A percentile compares a stretch with the other conserved stretches of the same genome.
phyloP scores from a whole-genome alignment of 1,140 invertebrate species.

The Papilio xuthus region DNA sequence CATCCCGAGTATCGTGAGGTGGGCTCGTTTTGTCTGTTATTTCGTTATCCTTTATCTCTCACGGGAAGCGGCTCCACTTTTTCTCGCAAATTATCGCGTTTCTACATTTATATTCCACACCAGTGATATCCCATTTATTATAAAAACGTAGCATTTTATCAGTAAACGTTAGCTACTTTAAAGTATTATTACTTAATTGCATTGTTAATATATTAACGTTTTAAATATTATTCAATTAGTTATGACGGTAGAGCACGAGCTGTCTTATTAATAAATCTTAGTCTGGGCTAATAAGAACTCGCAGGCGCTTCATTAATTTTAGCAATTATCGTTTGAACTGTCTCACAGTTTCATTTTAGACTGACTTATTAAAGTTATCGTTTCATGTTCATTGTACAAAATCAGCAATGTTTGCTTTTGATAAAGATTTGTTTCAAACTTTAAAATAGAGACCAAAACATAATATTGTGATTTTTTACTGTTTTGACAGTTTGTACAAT shows the following conservation, averaged over 20 bases:
- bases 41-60: conserved; percentile 21
- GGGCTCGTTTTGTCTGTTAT: background rate
- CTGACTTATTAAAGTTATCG: too few relatives aligned
- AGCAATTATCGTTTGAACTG: background rate
- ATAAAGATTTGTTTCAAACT: too few relatives aligned
- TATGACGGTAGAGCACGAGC: background rate
- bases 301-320: conserved; percentile 16
- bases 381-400: too few relatives aligned
- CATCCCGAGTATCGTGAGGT: background rate
- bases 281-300: conserved; percentile 1
- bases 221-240: background rate
- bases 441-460: too few relatives aligned
- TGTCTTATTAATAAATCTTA: conserved; percentile 17
- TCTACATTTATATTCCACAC: background rate
- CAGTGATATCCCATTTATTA: background rate
- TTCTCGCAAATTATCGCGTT: conserved; percentile 1
- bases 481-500: too few relatives aligned
- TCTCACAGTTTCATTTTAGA: background rate
- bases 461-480: too few relatives aligned
- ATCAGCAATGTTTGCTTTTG: too few relatives aligned
- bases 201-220: background rate
- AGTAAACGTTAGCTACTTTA: background rate
- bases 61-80: background rate
- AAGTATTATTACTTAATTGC: background rate
- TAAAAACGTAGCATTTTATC: background rate